phyloP scores from a whole-genome alignment of 2,797 vertebrate genomes.

The Tympanoctomys barrerae region DNA sequence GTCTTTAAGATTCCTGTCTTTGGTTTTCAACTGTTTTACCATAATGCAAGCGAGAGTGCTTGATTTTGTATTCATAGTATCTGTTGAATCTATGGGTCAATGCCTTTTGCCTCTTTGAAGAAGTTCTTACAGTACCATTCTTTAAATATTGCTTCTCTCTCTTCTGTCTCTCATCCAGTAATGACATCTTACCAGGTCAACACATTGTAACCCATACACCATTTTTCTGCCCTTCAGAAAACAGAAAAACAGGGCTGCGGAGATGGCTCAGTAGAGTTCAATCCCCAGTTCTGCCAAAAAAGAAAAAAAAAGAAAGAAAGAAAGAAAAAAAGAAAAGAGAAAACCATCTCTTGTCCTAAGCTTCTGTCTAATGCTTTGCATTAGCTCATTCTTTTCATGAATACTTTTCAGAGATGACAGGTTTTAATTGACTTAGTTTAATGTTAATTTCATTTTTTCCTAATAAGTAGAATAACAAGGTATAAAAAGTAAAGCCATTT shows the following conservation, averaged over 20 bases:
- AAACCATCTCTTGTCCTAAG: background rate
- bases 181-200: background rate
- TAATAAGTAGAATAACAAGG: background rate
- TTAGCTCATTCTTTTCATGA: background rate
- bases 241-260: background rate
- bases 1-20: background rate
- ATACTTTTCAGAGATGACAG: background rate
- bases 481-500: too few relatives aligned
- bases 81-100: conserved; percentile 44
- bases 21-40: background rate
- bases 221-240: background rate
- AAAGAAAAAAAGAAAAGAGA: background rate
- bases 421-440: background rate
- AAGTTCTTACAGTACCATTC: background rate
- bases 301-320: too few relatives aligned
- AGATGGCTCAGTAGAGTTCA: too few relatives aligned
- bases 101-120: conserved; percentile 37
- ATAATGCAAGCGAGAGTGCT: background rate
- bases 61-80: background rate
- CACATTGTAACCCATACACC: background rate
- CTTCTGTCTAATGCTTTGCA: background rate
- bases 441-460: background rate
- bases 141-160: background rate
- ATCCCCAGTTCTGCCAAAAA: too few relatives aligned
- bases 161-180: background rate